Conservation (phyloP, 1,140 invertebrate genomes). For the Ladona fulva region DNA sequence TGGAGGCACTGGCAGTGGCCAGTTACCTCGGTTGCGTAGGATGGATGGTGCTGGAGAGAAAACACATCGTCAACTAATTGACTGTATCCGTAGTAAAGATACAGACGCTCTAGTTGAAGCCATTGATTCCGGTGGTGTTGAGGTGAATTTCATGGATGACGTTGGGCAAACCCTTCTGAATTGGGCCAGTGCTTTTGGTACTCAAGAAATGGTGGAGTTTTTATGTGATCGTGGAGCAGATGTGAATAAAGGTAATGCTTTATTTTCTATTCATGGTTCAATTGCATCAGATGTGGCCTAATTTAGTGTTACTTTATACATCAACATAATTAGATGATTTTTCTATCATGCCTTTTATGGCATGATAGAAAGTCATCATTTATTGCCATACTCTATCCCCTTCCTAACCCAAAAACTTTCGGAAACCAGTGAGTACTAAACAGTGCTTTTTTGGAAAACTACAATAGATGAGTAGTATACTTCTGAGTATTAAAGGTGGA, state of each 20-base stretch:
- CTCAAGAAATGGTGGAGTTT: conserved; percentile 98
- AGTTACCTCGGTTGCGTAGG: conserved; percentile 59
- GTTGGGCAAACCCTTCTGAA: conserved; percentile 97
- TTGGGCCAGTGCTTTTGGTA: conserved; percentile 98
- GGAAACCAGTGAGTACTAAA: too few species aligned
- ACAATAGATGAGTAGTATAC: too few species aligned
- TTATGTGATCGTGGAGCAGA: conserved; percentile 86
- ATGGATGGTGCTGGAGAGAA: conserved; percentile 83
- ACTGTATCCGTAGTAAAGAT: conserved; percentile 96
- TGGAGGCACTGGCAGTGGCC: conserved; percentile 41
- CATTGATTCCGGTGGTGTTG: conserved; percentile 85
- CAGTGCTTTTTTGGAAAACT: too few species aligned
- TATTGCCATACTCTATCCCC: too few species aligned
- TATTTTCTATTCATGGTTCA: too few species aligned
- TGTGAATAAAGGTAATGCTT: conserved; percentile 58
- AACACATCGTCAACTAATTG: conserved; percentile 93
- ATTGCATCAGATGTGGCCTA: too few species aligned
- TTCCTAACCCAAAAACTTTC: too few species aligned
- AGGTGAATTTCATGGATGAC: conserved; percentile 99
- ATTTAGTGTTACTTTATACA: too few species aligned
- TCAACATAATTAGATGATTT: too few species aligned
- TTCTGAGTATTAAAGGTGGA: too few species aligned
- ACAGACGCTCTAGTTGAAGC: conserved; percentile 95
- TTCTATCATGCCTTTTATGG: too few species aligned
- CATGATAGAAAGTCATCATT: too few species aligned